phyloP scores from a whole-genome alignment of 2,888 invertebrate genomes.

The Mactromeris polynyma region DNA sequence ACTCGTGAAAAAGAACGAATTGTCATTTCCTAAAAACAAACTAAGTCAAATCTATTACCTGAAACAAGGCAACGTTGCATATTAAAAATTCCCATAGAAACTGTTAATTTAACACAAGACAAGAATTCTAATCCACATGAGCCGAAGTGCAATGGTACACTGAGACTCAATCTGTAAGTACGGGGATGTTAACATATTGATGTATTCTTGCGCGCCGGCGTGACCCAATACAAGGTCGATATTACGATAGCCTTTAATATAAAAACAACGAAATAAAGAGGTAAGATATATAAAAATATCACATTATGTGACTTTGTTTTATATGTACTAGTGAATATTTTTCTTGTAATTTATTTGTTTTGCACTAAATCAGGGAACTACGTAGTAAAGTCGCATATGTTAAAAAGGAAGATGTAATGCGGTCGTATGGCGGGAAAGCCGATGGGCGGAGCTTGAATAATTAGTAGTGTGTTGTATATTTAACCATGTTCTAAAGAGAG shows the following conservation, averaged over 20 bases:
- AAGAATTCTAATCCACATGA: constrained; percentile 49
- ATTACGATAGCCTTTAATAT: constrained; percentile 56
- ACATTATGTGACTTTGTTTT: background rate
- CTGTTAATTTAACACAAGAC: constrained; percentile 25
- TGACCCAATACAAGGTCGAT: constrained; percentile 70
- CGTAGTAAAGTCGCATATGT: constrained; percentile 14
- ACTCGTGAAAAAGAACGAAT: constrained; percentile 11
- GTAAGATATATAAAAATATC: background rate
- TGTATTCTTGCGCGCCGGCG: constrained; percentile 71
- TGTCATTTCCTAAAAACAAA: background rate
- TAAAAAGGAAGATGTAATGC: background rate
- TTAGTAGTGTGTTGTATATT: background rate
- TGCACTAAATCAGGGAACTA: background rate
- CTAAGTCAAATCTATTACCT: constrained; percentile 47
- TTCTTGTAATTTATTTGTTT: background rate
- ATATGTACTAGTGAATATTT: background rate
- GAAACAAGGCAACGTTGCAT: constrained; percentile 32
- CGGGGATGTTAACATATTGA: constrained; percentile 69
- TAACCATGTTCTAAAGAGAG: background rate
- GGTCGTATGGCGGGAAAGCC: constrained; percentile 58
- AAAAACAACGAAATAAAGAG: background rate
- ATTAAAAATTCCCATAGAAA: constrained; percentile 55
- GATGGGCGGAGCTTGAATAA: constrained; percentile 45
- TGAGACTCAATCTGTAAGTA: constrained; percentile 56
- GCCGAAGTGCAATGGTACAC: constrained; percentile 60